Percentiles rank a stretch among this genome's conserved stretches.
Evolutionary conservation across 2,113 vertebrate genomes (phyloP).

Genomic region (Diphyllodes magnificus): DNA sequence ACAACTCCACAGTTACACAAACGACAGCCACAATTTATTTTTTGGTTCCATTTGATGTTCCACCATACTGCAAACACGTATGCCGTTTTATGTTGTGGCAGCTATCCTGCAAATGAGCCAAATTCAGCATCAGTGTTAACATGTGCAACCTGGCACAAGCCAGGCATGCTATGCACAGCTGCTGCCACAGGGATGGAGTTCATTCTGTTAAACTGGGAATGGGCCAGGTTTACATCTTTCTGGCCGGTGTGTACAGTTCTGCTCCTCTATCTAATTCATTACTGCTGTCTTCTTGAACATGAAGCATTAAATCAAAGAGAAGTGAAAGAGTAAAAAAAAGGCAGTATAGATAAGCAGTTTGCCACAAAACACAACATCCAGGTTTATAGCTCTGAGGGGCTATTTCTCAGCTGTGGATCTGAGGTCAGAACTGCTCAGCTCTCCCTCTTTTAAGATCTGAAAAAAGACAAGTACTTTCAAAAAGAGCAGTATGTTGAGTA

Average conservation of each 20-base stretch:
- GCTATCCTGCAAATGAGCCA: neutral
- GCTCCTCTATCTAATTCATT: neutral
- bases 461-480: neutral
- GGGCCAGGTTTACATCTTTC: neutral
- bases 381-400: neutral
- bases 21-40: neutral
- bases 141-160: neutral
- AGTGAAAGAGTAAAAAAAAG: neutral
- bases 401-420: neutral
- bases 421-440: neutral
- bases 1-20: neutral
- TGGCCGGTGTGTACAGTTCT: neutral
- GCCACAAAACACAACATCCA: neutral
- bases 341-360: neutral
- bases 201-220: neutral
- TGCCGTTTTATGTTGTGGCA: neutral
- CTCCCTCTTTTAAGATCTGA: neutral
- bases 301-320: neutral
- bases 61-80: neutral
- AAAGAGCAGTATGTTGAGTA: neutral
- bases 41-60: neutral
- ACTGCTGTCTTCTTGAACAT: neutral
- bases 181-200: neutral
- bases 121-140: neutral
- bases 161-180: neutral